Evolutionary conservation across 2,113 vertebrate genomes (phyloP).

Genomic region (Seriola rivoliana): DNA sequence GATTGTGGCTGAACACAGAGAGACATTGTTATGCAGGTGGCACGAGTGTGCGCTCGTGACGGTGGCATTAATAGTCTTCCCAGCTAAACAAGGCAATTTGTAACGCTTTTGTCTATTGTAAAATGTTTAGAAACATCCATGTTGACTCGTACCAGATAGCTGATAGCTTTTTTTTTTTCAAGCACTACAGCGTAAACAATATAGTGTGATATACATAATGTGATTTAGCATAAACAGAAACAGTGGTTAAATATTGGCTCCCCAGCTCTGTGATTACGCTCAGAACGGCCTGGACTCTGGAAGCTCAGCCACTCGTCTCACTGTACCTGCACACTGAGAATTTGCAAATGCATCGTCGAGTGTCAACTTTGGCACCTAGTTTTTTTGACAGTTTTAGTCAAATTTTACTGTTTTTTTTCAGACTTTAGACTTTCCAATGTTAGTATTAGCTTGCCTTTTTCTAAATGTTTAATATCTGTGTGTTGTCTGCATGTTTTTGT

Average conservation of each 20-base stretch:
- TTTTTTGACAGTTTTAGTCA: no score
- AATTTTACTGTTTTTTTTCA: no score
- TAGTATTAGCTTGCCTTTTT: no score
- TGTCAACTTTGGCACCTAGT: no score
- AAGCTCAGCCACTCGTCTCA: not conserved
- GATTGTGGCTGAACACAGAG: slow-evolving; percentile 11
- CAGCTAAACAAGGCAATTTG: not conserved
- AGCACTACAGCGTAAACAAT: not conserved
- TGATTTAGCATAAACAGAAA: not conserved
- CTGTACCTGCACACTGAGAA: no score
- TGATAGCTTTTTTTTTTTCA: not conserved
- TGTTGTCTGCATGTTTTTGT: not conserved
- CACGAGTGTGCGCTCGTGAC: slow-evolving; percentile 2
- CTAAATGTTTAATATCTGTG: no score
- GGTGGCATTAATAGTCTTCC: slow-evolving; percentile 8
- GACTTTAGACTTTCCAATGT: no score
- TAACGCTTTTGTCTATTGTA: not conserved
- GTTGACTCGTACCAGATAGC: slow-evolving; percentile 6
- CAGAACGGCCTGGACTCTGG: not conserved
- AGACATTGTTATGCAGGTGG: slow-evolving; percentile 39
- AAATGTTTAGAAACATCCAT: not conserved
- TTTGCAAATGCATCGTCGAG: no score
- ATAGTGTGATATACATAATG: not conserved
- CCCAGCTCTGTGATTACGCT: not conserved
- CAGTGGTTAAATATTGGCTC: not conserved